phyloP scores from a whole-genome alignment of 2,888 invertebrate genomes.

The Clostera curtula region DNA sequence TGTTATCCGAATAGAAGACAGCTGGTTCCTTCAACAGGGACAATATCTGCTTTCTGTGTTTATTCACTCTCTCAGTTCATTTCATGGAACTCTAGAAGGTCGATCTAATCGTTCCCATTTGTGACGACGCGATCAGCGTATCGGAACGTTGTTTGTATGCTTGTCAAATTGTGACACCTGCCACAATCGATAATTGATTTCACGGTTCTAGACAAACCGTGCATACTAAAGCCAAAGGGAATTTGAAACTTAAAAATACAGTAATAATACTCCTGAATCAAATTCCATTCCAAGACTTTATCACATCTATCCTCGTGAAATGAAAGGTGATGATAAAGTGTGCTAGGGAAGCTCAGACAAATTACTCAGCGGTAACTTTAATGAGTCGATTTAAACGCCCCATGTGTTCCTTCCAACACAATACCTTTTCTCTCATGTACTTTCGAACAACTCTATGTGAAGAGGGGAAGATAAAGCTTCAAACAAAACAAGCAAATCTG shows the following conservation, averaged over 20 bases:
- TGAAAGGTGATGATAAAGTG: slow-evolving; percentile 38
- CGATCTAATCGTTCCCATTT: slow-evolving; percentile 34
- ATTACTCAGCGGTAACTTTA: slow-evolving; percentile 45
- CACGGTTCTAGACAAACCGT: slow-evolving; percentile 16
- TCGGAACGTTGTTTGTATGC: slow-evolving; percentile 37
- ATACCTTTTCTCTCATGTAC: slow-evolving; percentile 46
- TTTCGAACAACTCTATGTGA: slow-evolving; percentile 42
- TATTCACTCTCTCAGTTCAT: no score
- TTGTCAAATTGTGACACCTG: slow-evolving; percentile 48
- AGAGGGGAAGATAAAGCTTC: slow-evolving; percentile 48
- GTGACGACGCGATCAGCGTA: slow-evolving; percentile 41
- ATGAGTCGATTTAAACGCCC: slow-evolving; percentile 55
- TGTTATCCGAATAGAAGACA: no score
- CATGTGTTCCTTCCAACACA: slow-evolving; percentile 45
- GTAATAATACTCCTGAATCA: no score
- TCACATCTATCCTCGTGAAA: slow-evolving; percentile 22
- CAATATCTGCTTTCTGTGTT: no score
- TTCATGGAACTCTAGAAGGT: no score
- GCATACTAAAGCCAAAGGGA: slow-evolving; percentile 5
- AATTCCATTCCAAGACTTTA: not conserved
- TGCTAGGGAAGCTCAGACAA: slow-evolving; percentile 41
- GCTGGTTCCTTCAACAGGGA: no score
- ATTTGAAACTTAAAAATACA: slow-evolving; percentile 3
- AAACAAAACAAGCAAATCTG: slow-evolving; percentile 58
- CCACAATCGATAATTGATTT: slow-evolving; percentile 47